Conservation (phyloP, 1,140 invertebrate genomes). For the Anastatus disparis region DNA sequence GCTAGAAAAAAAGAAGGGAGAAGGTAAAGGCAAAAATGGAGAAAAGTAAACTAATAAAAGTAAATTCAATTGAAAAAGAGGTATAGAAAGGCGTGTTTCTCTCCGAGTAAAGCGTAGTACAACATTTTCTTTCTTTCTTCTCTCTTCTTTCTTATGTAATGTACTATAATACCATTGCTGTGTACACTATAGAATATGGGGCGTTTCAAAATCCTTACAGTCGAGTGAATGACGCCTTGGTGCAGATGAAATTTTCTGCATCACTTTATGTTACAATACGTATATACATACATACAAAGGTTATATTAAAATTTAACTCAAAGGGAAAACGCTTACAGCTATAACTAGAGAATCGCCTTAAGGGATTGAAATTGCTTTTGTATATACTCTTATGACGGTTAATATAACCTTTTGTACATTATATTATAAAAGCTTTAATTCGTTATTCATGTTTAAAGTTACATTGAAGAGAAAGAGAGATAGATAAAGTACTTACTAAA, state of each 20-base stretch:
- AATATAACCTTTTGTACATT: slow-evolving; percentile 1
- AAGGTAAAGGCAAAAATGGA: too few species aligned
- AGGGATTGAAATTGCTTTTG: slow-evolving; percentile 13
- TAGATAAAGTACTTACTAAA: too few species aligned
- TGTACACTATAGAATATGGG: not conserved
- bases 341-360: slow-evolving; percentile 2
- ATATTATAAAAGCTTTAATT: not conserved
- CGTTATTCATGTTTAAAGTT: not conserved
- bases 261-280: not conserved
- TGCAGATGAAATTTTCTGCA: slow-evolving; percentile 8
- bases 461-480: not conserved
- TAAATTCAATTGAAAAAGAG: slow-evolving; percentile 25
- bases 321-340: slow-evolving; percentile 13
- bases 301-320: slow-evolving; percentile 11
- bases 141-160: not conserved
- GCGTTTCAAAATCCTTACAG: not conserved
- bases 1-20: too few species aligned
- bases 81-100: too few species aligned
- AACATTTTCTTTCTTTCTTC: not conserved
- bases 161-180: too few species aligned
- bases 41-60: slow-evolving; percentile 34
- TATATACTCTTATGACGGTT: too few species aligned
- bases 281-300: not conserved
- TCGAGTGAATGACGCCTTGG: not conserved
- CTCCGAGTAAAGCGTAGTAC: too few species aligned